phyloP scores from a whole-genome alignment of 1,140 invertebrate species.

The Nasonia giraulti region DNA sequence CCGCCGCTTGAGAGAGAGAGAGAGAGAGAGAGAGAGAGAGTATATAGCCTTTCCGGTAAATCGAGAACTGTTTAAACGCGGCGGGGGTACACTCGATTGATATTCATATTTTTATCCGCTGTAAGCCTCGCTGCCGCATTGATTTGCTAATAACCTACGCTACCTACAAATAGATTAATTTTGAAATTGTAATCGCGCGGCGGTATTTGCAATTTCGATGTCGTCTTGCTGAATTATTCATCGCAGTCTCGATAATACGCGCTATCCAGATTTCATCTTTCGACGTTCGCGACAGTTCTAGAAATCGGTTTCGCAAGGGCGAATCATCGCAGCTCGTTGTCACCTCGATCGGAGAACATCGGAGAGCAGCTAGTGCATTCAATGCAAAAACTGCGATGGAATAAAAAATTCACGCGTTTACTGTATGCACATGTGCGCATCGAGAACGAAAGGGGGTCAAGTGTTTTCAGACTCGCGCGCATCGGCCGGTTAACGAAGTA shows the following conservation, averaged over 20 bases:
- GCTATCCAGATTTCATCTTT: too few species aligned
- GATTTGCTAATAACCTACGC: background rate
- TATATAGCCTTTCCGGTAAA: background rate
- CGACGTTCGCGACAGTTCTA: background rate
- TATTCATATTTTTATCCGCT: background rate
- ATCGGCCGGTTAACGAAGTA: background rate
- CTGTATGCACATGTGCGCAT: background rate
- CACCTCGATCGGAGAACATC: background rate
- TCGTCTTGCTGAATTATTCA: background rate
- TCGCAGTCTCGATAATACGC: too few species aligned
- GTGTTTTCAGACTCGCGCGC: conserved; percentile 1
- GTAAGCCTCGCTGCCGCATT: too few species aligned
- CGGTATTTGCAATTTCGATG: conserved; percentile 5
- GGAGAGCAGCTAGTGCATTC: background rate
- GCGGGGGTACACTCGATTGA: background rate
- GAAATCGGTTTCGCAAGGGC: background rate
- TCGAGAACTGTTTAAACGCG: background rate
- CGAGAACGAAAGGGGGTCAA: conserved; percentile 27
- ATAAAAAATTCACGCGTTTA: background rate
- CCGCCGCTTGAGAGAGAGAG: background rate
- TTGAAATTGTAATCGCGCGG: background rate
- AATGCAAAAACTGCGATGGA: background rate
- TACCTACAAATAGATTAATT: background rate
- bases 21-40: background rate
- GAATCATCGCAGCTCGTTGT: background rate